Base-by-base conservation (phyloP, 2,113 vertebrate species). In the Pongo abelii region DNA sequence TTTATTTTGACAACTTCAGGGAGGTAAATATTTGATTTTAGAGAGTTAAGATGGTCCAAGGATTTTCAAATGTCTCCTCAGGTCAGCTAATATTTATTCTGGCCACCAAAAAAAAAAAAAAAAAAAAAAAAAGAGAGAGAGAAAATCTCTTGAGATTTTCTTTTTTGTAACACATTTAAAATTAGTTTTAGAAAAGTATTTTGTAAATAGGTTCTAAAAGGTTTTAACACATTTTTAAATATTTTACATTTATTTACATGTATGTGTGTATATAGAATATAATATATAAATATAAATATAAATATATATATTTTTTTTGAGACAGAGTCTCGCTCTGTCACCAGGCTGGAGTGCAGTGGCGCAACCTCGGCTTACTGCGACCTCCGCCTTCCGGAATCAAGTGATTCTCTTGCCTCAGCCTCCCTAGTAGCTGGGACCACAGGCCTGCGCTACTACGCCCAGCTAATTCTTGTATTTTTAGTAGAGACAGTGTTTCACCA, bases 21-120 rank as follows among this genome's bases (percentile, higher is more conserved):
- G 59, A 91, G 59, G 77, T 89, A 95, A 95, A 95, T 94, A 88
- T 94, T 97, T 96, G 88, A 92, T 85, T 83, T 88, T 78, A 85
- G 93, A 92, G 79, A 81, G 57, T 83, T 78, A 72, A 93, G 96
- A 55, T 57, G 38, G 61, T 23, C 77, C 88, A 84, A 55, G 59
- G 78, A 89, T 96, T 93, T 97, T 94, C 64, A 94, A 90, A 91
- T 74, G 57, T 95, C 83, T 91, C 55, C 72, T 77, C 32, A 35
- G 84, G 64, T 91, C 93, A 85, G 22, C 57, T 94, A 59, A 84
- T 90, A 89, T 96, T 97, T 96, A 90, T 94, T 95, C 77, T 96
- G 75, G 32, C 18, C 38, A 61, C 61, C 52, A 69, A 52, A 85
- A 72, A 86, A 69, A 23, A 64, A 74, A 46, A 72, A 40, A 46